These are phyloP conservation scores for Neuroscelio doddi DNA, from an alignment of 2,888 invertebrate genomes.

Conservation along the genomic window DNA sequence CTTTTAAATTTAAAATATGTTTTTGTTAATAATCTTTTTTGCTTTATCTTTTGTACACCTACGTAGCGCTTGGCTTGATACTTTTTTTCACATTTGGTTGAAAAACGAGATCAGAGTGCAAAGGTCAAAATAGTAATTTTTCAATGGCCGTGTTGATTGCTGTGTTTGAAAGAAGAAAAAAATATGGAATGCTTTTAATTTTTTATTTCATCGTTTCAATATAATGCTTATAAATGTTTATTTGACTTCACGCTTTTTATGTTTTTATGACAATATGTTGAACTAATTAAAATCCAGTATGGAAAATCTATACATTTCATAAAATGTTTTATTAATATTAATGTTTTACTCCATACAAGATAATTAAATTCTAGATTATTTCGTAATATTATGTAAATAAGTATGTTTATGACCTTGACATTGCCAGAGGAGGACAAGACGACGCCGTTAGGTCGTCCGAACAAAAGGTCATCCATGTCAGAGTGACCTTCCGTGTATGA, in stretches of 20 bases:
- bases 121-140: slow-evolving; percentile 22
- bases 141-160: too few species aligned
- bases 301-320: too few species aligned
- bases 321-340: too few species aligned
- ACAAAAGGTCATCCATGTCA: slow-evolving; percentile 38
- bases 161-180: too few species aligned
- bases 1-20: slow-evolving; percentile 27
- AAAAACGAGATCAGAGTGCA: slow-evolving; percentile 32
- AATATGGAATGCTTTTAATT: slow-evolving; percentile 34
- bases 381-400: slow-evolving; percentile 27
- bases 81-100: slow-evolving; percentile 17
- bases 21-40: slow-evolving; percentile 19
- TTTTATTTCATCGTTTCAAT: slow-evolving; percentile 1
- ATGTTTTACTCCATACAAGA: too few species aligned
- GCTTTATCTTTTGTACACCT: not conserved
- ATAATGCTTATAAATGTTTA: too few species aligned
- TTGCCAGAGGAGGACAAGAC: slow-evolving; percentile 29
- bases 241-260: too few species aligned
- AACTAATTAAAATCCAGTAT: too few species aligned
- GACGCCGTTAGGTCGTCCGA: slow-evolving; percentile 35
- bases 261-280: too few species aligned
- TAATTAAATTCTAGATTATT: slow-evolving; percentile 11
- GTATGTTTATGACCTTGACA: slow-evolving; percentile 41
- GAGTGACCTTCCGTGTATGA: slow-evolving; percentile 39
- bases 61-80: slow-evolving; percentile 10